Conservation (phyloP, 2,113 vertebrate genomes). For the Xiphophorus hellerii region DNA sequence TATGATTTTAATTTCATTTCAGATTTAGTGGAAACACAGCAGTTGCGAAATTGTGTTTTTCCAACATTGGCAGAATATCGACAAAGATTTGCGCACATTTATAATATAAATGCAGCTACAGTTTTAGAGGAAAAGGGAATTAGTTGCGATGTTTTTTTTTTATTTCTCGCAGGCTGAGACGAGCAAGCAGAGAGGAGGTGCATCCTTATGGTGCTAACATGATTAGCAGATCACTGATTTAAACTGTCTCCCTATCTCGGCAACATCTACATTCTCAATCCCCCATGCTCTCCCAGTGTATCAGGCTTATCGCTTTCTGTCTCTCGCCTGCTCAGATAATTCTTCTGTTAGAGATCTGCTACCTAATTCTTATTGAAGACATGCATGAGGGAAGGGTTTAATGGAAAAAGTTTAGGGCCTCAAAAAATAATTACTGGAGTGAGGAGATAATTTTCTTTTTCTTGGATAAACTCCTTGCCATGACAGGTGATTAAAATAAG, state of each 20-base stretch:
- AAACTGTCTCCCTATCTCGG: conserved; percentile 59
- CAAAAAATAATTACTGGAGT: conserved; percentile 55
- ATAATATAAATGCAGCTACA: too few species aligned
- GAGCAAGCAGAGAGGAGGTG: conserved; percentile 28
- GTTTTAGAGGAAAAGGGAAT: conserved; percentile 45
- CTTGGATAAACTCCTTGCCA: conserved; percentile 19
- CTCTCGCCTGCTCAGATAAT: conserved; percentile 51
- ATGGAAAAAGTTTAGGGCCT: conserved; percentile 52
- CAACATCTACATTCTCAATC: conserved; percentile 47
- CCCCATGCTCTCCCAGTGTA: conserved; percentile 7
- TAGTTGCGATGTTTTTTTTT: conserved; percentile 46
- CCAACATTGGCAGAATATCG: too few species aligned
- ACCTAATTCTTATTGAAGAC: conserved; percentile 52
- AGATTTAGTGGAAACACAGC: too few species aligned
- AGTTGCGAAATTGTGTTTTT: too few species aligned
- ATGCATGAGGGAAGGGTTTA: conserved; percentile 57
- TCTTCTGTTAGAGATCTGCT: conserved; percentile 36
- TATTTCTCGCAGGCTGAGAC: conserved; percentile 43
- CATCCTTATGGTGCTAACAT: conserved; percentile 52
- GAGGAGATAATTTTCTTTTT: conserved; percentile 37
- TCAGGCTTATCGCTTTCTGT: conserved; percentile 45
- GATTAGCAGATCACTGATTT: conserved; percentile 65
- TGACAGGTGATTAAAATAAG: conserved; percentile 28
- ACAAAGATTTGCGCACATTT: too few species aligned
- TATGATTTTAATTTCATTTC: too few species aligned